These are phyloP conservation scores for Dinomys branickii DNA, from an alignment of 2,113 vertebrate genomes.

Conservation along the genomic window DNA sequence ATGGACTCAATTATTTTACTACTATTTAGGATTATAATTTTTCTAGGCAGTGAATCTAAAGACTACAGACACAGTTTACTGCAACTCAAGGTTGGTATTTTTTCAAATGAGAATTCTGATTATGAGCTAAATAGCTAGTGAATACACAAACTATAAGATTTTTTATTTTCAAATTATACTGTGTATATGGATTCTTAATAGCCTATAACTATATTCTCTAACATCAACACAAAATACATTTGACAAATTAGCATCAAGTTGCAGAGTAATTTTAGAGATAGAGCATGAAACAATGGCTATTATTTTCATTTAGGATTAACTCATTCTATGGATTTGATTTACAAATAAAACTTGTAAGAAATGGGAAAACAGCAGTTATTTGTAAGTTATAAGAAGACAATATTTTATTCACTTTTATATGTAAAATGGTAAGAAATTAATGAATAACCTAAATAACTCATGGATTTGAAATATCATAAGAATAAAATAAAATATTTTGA, in stretches of 20 bases:
- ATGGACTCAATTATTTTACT: background rate
- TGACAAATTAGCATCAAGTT: background rate
- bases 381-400: conserved; percentile 20
- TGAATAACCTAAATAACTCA: background rate
- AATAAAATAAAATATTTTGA: conserved; percentile 3
- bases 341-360: background rate
- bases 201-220: background rate
- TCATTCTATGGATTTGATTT: background rate
- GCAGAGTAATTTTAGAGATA: conserved; percentile 1
- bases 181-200: background rate
- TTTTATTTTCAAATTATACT: conserved; percentile 1
- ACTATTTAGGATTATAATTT: background rate
- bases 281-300: background rate
- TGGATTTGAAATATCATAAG: background rate
- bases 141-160: conserved; percentile 16
- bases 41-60: background rate
- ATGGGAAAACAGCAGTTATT: background rate
- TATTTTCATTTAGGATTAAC: conserved; percentile 41
- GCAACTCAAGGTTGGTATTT: background rate
- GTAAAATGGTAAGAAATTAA: conserved; percentile 16
- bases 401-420: background rate
- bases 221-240: background rate
- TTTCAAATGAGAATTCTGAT: conserved; percentile 3
- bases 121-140: conserved; percentile 17
- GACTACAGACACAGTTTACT: background rate